Base-by-base conservation (phyloP, 2,888 invertebrate genomes). In the Agrenia bidenticulata region DNA sequence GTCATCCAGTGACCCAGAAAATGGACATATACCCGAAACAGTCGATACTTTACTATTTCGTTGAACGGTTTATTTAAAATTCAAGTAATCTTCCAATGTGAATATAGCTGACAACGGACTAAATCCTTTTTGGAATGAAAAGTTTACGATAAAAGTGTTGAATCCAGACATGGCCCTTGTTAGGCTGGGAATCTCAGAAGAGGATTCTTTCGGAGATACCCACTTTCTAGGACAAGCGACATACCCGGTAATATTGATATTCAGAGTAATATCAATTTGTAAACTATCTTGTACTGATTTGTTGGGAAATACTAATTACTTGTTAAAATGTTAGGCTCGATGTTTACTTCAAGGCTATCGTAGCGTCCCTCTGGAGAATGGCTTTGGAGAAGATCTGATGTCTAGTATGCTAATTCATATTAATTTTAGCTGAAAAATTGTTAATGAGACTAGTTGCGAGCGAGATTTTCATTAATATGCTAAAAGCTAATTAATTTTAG, bases 181-280 rank as follows among this genome's bases (percentile, higher is more conserved):
- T 55, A 84, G 95, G 37, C 96, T 97, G 80, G 84, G 89, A 41
- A 90, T 95, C 0, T 89, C 92, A 80, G 94, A 95, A 80, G 96
- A 94, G 80, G 58, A 58, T 23, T 58, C 58, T 1, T 97, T 98
- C 81, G 94, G 94, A 0, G 96, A 96, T 78, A 89, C 88, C 13
- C 94, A 94, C 82, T 95, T 97, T 80, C 89, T 97, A 65, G 97
- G 97, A 0, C 98, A 99, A 82, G 94, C 94, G 49, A 92, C 94
- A 13, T 95, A 88, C 82, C 94, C 97, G 0, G 85, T 95, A 76
- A 81, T 82, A 79, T 21, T 55, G 2, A 26, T 23, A 21, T 19
- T 57, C 4, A n/a, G n/a, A n/a, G n/a, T n/a, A n/a, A n/a, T n/a
- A n/a, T n/a, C n/a, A n/a, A n/a, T n/a, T n/a, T n/a, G n/a, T n/a